A percentile compares a stretch with the other conserved stretches of the same genome.
phyloP scores from a whole-genome alignment of 2,888 invertebrate genomes.

The Trichogramma evanescens region DNA sequence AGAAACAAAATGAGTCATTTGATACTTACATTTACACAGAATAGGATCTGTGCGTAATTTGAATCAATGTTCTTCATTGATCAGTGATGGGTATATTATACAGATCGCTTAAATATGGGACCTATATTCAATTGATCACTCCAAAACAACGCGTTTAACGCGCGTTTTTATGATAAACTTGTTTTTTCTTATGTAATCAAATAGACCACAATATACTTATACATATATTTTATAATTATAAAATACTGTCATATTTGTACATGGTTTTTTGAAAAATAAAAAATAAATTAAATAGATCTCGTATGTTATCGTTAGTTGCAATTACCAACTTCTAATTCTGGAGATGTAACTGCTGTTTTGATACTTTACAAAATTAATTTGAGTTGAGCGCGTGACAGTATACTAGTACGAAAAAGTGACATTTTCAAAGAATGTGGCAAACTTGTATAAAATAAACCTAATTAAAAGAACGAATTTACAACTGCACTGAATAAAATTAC shows the following conservation, averaged over 20 bases:
- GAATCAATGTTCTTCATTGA: conserved; percentile 4
- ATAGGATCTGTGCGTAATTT: conserved; percentile 8
- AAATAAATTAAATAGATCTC: conserved; percentile 15
- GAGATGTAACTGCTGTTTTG: conserved; percentile 14
- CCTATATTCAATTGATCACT: conserved; percentile 14
- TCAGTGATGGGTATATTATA: neutral
- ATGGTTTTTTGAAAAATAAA: conserved; percentile 12
- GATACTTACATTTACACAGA: conserved; percentile 22
- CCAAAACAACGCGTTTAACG: conserved; percentile 13
- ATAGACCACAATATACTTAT: conserved; percentile 14
- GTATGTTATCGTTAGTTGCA: conserved; percentile 6
- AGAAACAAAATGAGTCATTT: conserved; percentile 14
- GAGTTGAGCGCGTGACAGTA: too few relatives aligned
- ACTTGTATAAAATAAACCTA: conserved; percentile 4
- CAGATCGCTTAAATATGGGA: conserved; percentile 14
- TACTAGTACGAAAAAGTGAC: neutral
- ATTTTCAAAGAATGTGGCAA: conserved; percentile 4
- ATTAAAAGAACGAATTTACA: conserved; percentile 8
- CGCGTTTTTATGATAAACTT: conserved; percentile 11
- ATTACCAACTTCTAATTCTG: conserved; percentile 8
- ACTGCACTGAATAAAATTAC: neutral
- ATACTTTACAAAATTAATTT: conserved; percentile 11
- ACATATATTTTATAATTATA: conserved; percentile 16
- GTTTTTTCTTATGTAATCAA: conserved; percentile 10
- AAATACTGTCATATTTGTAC: conserved; percentile 13